Evolutionary conservation across 2,888 invertebrate species (phyloP).

Genomic region (Entomobrya multifasciata): DNA sequence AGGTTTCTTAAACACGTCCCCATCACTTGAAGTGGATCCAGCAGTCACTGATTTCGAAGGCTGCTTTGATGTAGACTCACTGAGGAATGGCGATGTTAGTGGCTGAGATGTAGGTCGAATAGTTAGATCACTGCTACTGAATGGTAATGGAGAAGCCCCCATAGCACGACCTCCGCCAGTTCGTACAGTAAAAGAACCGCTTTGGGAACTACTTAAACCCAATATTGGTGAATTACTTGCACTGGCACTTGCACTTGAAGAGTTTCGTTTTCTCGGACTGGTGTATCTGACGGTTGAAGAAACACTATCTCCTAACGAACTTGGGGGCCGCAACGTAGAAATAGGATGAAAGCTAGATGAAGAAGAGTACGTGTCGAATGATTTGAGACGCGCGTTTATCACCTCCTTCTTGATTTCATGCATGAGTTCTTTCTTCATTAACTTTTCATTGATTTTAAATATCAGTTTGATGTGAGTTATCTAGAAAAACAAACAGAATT

Average conservation of each 20-base stretch:
- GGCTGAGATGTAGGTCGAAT: constrained; percentile 63
- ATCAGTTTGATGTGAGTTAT: constrained; percentile 76
- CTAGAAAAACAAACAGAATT: constrained; percentile 56
- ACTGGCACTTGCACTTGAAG: constrained; percentile 25
- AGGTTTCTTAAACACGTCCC: constrained; percentile 66
- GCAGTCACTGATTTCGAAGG: not conserved
- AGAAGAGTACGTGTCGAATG: constrained; percentile 16
- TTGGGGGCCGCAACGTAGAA: not conserved
- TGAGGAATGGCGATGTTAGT: constrained; percentile 20
- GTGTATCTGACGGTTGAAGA: constrained; percentile 28
- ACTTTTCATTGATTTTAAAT: constrained; percentile 76
- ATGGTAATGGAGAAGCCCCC: constrained; percentile 35
- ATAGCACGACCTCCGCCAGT: not conserved
- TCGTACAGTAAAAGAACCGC: constrained; percentile 9
- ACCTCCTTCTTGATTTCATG: constrained; percentile 60
- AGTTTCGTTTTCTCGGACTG: constrained; percentile 36
- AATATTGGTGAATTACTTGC: constrained; percentile 38
- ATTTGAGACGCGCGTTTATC: constrained; percentile 46
- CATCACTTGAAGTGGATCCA: not conserved
- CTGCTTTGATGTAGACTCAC: not conserved
- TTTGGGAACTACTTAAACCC: not conserved
- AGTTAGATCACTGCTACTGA: constrained; percentile 60
- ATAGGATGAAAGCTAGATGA: not conserved
- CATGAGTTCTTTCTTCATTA: constrained; percentile 50
- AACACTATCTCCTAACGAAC: not conserved